Evolutionary conservation across 2,113 vertebrate species (phyloP).

Genomic region (Octodon degus): DNA sequence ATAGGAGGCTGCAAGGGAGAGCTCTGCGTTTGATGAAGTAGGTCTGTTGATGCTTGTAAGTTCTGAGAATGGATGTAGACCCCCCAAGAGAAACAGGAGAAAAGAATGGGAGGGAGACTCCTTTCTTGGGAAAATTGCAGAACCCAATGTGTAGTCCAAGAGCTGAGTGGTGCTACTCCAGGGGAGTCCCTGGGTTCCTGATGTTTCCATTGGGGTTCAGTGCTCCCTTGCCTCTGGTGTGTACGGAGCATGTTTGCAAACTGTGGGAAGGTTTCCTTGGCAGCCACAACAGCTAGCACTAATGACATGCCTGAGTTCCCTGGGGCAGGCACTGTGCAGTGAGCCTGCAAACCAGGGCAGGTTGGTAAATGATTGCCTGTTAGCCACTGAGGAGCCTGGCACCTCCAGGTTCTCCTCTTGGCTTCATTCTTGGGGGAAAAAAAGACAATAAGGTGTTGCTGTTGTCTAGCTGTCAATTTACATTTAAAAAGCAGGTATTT

Average conservation of each 20-base stretch:
- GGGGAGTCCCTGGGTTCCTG: background rate
- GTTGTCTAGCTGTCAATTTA: background rate
- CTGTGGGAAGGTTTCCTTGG: slow-evolving; percentile 67
- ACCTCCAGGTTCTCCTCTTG: background rate
- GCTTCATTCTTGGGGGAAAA: slow-evolving; percentile 25
- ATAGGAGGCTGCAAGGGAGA: background rate
- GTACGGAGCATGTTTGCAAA: slow-evolving; percentile 70
- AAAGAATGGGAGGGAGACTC: background rate
- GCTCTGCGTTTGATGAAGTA: background rate
- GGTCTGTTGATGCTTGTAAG: background rate
- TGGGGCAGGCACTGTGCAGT: background rate
- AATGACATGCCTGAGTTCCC: slow-evolving; percentile 59
- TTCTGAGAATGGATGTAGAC: background rate
- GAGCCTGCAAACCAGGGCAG: slow-evolving; percentile 23
- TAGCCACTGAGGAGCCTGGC: background rate
- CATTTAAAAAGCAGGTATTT: background rate
- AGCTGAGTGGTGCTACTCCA: background rate
- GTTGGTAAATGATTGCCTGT: slow-evolving; percentile 51
- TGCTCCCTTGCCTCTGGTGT: background rate
- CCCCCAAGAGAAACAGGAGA: background rate
- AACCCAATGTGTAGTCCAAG: background rate
- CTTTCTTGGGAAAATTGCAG: background rate
- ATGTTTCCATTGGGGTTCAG: background rate
- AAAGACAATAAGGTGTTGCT: background rate
- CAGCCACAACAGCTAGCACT: slow-evolving; percentile 58